These are phyloP conservation scores for Oreohelix idahoensis DNA, from an alignment of 1,140 invertebrate genomes.

Conservation along the genomic window DNA sequence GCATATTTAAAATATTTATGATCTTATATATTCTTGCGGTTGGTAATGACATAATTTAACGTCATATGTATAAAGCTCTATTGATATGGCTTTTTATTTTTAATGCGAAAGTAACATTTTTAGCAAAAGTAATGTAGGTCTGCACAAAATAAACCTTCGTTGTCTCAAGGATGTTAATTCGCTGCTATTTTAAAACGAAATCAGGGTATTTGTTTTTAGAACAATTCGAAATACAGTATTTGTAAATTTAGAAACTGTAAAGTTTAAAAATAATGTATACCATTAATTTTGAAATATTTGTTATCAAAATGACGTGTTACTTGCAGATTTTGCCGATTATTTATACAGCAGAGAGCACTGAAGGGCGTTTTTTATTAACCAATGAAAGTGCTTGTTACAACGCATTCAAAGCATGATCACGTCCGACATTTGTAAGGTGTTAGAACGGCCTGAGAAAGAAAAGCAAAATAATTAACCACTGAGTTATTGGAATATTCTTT, in stretches of 20 bases:
- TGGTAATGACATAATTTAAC: too few relatives aligned
- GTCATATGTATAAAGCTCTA: too few relatives aligned
- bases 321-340: neutral
- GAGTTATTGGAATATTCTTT: neutral
- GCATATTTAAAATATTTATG: too few relatives aligned
- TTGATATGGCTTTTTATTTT: too few relatives aligned
- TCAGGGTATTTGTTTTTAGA: neutral
- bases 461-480: neutral
- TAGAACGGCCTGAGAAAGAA: neutral
- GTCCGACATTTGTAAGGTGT: constrained; percentile 39
- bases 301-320: neutral
- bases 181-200: neutral
- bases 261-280: neutral
- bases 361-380: neutral
- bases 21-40: too few relatives aligned
- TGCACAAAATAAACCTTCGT: neutral
- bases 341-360: neutral
- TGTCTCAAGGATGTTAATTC: neutral
- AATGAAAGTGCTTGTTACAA: neutral
- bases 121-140: too few relatives aligned
- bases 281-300: neutral
- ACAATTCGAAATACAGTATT: neutral
- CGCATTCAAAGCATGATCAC: constrained; percentile 29
- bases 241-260: neutral
- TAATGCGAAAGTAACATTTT: too few relatives aligned